Percentiles rank a stretch among this genome's conserved stretches.
These are phyloP conservation scores for Latrodectus hesperus DNA, from an alignment of 2,888 invertebrate species.

Conservation along the genomic window DNA sequence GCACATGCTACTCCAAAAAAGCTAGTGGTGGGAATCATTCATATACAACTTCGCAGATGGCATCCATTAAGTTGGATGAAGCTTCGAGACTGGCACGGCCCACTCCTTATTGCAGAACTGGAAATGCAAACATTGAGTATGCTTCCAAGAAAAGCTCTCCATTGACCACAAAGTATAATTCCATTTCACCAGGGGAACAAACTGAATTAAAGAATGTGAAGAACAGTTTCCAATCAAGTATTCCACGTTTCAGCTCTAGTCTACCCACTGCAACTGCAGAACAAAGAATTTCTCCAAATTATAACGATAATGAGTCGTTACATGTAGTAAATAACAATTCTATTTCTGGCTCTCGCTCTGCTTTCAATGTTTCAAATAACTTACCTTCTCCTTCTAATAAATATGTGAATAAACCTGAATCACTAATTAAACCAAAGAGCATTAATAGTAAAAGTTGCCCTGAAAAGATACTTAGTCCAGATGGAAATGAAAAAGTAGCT, in stretches of 20 bases:
- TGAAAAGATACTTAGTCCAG: constrained; percentile 51
- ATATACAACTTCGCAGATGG: constrained; percentile 66
- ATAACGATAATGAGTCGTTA: constrained; percentile 56
- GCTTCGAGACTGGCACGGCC: constrained; percentile 59
- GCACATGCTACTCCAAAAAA: constrained; percentile 69
- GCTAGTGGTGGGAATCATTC: constrained; percentile 65
- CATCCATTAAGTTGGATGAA: constrained; percentile 67
- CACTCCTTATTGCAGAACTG: constrained; percentile 62
- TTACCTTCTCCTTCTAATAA: constrained; percentile 37
- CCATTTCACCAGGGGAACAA: constrained; percentile 31
- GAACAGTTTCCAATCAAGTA: constrained; percentile 60
- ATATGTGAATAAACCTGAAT: constrained; percentile 19
- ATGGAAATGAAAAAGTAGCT: constrained; percentile 16
- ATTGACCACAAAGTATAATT: constrained; percentile 45
- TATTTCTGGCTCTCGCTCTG: constrained; percentile 50
- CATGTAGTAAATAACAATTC: constrained; percentile 68
- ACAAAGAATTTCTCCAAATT: constrained; percentile 33
- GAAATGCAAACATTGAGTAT: constrained; percentile 57
- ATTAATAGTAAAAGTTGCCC: constrained; percentile 56
- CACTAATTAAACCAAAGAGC: constrained; percentile 51
- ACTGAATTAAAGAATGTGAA: constrained; percentile 49
- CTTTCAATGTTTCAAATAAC: constrained; percentile 40
- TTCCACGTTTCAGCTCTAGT: constrained; percentile 65
- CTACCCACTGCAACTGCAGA: constrained; percentile 45
- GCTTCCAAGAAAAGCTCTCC: constrained; percentile 49